Conservation (phyloP, 2,888 invertebrate genomes). For the Agrotis clavis region DNA sequence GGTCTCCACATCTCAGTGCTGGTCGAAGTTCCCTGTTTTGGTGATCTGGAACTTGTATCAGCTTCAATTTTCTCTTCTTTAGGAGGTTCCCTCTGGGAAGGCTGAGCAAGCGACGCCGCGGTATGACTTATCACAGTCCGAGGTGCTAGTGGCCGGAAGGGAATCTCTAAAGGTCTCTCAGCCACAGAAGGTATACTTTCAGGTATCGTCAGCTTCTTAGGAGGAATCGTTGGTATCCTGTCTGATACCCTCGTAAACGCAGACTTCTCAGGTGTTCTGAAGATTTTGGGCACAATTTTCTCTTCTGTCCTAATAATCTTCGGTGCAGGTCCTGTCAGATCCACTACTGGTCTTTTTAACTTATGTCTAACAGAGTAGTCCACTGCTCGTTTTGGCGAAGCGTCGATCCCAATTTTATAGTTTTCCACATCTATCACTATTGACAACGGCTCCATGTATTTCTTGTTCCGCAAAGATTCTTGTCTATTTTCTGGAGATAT, state of each 20-base stretch:
- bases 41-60: slow-evolving; percentile 80
- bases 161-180: slow-evolving; percentile 65
- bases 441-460: slow-evolving; percentile 86
- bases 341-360: slow-evolving; percentile 81
- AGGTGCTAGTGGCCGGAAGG: slow-evolving; percentile 57
- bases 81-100: slow-evolving; percentile 68
- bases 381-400: slow-evolving; percentile 87
- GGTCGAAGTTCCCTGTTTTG: slow-evolving; percentile 80
- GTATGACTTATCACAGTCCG: slow-evolving; percentile 87
- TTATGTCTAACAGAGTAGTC: slow-evolving; percentile 87
- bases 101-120: slow-evolving; percentile 83
- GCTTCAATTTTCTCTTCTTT: slow-evolving; percentile 71
- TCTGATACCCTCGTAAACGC: slow-evolving; percentile 77
- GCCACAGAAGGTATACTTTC: slow-evolving; percentile 79
- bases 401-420: slow-evolving; percentile 88
- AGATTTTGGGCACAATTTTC: slow-evolving; percentile 68
- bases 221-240: slow-evolving; percentile 67
- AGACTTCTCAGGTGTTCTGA: slow-evolving; percentile 74
- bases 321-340: slow-evolving; percentile 77
- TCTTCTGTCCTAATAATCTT: slow-evolving; percentile 79
- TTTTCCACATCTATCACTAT: slow-evolving; percentile 89
- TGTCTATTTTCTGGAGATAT: slow-evolving; percentile 87
- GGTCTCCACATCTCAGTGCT: slow-evolving; percentile 87
- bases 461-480: slow-evolving; percentile 80
- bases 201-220: slow-evolving; percentile 79